Conservation (phyloP, 1,140 invertebrate genomes). For the Drosophila pruinosa region DNA sequence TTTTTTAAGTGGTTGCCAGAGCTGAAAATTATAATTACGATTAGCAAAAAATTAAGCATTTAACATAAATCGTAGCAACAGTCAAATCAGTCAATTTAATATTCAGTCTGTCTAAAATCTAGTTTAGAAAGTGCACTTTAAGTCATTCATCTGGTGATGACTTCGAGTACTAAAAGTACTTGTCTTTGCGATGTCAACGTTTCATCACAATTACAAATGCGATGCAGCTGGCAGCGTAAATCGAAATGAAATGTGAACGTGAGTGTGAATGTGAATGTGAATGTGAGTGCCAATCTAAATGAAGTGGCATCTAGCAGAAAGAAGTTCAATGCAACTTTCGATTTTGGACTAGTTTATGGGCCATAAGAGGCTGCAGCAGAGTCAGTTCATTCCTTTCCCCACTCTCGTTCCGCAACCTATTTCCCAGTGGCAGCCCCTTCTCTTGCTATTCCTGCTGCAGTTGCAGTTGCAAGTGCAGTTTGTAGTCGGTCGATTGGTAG, state of each 20-base stretch:
- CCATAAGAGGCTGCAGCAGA: slow-evolving; percentile 6
- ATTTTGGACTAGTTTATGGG: slow-evolving; percentile 61
- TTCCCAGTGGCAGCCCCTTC: background rate
- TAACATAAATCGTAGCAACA: slow-evolving; percentile 7
- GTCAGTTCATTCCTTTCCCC: slow-evolving; percentile 38
- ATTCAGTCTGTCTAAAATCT: background rate
- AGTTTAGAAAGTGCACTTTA: background rate
- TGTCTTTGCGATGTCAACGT: slow-evolving; percentile 13
- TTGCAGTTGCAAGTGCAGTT: slow-evolving; percentile 37
- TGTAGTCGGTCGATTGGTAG: slow-evolving; percentile 36
- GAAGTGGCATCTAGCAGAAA: background rate
- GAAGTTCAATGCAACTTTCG: slow-evolving; percentile 71
- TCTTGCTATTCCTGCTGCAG: background rate
- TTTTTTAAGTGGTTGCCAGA: slow-evolving; percentile 38
- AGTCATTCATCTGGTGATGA: background rate
- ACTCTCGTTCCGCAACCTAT: background rate
- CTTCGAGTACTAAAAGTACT: background rate
- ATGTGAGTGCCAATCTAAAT: too few species aligned
- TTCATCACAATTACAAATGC: slow-evolving; percentile 16
- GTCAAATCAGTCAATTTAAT: slow-evolving; percentile 22
- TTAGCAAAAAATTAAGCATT: background rate
- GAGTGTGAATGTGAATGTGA: too few species aligned
- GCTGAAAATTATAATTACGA: slow-evolving; percentile 57
- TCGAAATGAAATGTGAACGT: slow-evolving; percentile 19
- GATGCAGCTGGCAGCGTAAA: slow-evolving; percentile 2